Evolutionary conservation across 2,113 vertebrate genomes (phyloP), one percentile per base, ranked within the genome.

Genomic region (Rhinolophus ferrumequinum): DNA sequence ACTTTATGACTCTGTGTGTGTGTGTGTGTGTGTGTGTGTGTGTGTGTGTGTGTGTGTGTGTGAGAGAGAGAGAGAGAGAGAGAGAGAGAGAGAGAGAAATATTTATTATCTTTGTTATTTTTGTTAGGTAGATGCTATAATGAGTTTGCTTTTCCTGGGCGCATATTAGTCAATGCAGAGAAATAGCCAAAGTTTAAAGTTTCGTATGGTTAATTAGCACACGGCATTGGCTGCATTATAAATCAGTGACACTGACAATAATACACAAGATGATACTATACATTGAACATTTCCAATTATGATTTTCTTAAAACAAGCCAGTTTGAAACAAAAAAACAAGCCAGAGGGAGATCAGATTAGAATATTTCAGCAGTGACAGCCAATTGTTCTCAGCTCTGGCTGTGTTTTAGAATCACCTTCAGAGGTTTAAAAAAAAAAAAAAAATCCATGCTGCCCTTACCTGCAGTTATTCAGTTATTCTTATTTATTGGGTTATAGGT

Each of bases 221-320:
- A 56, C n/a, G 86, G 76, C 69, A 76, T n/a, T 44, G 66, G 64
- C 67, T 80, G 21, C 28, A 47, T 85, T 91, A 19, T 64, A 80
- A 80, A 64, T 91, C 52, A 70, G 24, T 93, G 73, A 64, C 26
- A 41, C 50, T 81, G 70, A 56, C 18, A 21, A 0, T 88, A 52
- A 14, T 90, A 9, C 16, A 47, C 38, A 81, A 84, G 77, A 94
- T 24, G 41, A 6, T 69, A 44, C 50, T 56, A 19, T 24, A 64
- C 33, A 21, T 7, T 9, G 13, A 58, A 47, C 44, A 52, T 75
- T 92, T 88, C 33, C n/a, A 77, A 13, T 83, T 70, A 44, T 67
- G 18, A 76, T 93, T 82, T 81, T 88, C 73, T 91, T 94, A 79
- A 95, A 84, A 67, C 38, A 90, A 50, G 70, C 28, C 67, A 86